These are phyloP conservation scores for Pseudococcus longispinus DNA, from an alignment of 2,888 invertebrate genomes.

Conservation along the genomic window DNA sequence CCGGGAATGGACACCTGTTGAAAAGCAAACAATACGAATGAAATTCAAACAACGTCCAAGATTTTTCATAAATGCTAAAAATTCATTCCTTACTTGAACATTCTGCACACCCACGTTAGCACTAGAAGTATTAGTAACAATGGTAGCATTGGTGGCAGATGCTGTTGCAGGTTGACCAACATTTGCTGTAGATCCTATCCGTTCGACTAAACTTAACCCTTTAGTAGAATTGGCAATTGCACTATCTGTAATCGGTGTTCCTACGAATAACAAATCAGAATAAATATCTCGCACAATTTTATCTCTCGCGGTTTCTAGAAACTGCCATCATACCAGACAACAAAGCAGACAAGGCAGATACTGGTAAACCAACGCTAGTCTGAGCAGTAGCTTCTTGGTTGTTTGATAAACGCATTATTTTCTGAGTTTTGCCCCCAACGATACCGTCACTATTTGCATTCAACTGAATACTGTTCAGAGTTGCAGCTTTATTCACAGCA, in stretches of 20 bases:
- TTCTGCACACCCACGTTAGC: slow-evolving; percentile 43
- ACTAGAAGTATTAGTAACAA: slow-evolving; percentile 21
- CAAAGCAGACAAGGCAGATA: slow-evolving; percentile 69
- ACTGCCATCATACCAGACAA: slow-evolving; percentile 64
- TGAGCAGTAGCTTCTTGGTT: slow-evolving; percentile 41
- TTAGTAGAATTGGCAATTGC: slow-evolving; percentile 11
- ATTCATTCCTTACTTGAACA: slow-evolving; percentile 40
- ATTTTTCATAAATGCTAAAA: not conserved
- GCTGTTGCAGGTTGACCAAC: slow-evolving; percentile 17
- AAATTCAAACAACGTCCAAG: not conserved
- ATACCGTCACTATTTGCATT: slow-evolving; percentile 21
- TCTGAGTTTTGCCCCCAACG: slow-evolving; percentile 21
- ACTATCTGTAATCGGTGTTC: slow-evolving; percentile 43
- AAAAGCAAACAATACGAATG: not conserved
- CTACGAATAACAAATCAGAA: not conserved
- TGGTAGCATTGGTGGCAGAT: slow-evolving; percentile 25
- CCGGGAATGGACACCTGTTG: slow-evolving; percentile 50
- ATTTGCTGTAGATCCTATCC: slow-evolving; percentile 1
- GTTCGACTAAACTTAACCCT: slow-evolving; percentile 50
- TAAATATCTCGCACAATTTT: not conserved
- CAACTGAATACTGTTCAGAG: slow-evolving; percentile 49
- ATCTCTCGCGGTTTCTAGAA: not conserved
- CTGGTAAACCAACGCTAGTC: slow-evolving; percentile 66
- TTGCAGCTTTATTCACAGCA: slow-evolving; percentile 28
- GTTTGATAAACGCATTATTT: slow-evolving; percentile 50